These are phyloP conservation scores for Antechinus flavipes DNA, from an alignment of 2,113 vertebrate species.

Conservation along the genomic window DNA sequence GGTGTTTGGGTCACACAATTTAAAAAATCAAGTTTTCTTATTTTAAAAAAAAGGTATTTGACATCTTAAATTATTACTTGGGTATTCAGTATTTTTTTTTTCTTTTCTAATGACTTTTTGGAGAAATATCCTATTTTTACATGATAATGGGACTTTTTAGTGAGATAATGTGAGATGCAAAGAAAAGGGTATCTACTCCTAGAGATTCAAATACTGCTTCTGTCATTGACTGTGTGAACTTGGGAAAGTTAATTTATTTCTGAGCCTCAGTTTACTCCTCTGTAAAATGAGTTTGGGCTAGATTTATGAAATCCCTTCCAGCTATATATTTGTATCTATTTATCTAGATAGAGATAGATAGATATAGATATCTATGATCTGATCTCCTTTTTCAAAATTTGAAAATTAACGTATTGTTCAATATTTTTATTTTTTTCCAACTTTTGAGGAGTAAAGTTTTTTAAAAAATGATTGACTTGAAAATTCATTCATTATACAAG, in stretches of 20 bases:
- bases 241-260: background rate
- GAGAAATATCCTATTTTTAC: background rate
- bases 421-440: background rate
- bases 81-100: background rate
- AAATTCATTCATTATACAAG: conserved; percentile 30
- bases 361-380: no score
- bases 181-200: background rate
- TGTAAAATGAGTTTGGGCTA: background rate
- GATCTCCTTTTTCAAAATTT: background rate
- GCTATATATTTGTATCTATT: background rate
- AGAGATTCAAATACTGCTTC: background rate
- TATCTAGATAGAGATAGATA: no score
- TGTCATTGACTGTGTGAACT: background rate
- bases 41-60: background rate
- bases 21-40: no score
- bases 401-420: background rate
- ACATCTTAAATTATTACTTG: background rate
- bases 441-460: conserved; percentile 16
- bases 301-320: background rate
- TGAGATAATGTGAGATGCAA: background rate
- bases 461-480: background rate
- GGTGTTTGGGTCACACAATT: background rate
- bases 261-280: background rate
- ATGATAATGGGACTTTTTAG: background rate
- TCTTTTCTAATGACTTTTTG: background rate